phyloP scores from a whole-genome alignment of 2,888 invertebrate genomes.

The Carpatolechia fugitivella region DNA sequence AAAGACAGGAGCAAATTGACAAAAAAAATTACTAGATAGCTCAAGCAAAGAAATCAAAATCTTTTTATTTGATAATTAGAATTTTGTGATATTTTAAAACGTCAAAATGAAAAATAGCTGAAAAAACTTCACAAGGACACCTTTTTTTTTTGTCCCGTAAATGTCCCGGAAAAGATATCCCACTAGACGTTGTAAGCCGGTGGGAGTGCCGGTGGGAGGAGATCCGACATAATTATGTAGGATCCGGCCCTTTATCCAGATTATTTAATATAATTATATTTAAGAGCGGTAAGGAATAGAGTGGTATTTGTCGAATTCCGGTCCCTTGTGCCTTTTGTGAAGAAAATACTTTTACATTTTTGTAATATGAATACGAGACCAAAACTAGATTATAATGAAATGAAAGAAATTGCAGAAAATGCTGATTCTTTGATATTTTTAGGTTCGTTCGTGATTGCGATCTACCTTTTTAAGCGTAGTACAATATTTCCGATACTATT shows the following conservation, averaged over 20 bases:
- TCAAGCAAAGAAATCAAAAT: no score
- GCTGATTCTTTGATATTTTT: no score
- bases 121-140: no score
- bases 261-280: constrained; percentile 52
- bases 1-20: no score
- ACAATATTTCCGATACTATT: no score
- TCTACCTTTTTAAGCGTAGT: no score
- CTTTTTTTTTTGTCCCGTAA: background rate
- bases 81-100: no score
- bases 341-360: constrained; percentile 8
- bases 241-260: constrained; percentile 49
- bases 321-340: constrained; percentile 3
- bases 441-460: no score
- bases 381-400: background rate
- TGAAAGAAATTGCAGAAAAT: no score
- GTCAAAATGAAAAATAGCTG: no score
- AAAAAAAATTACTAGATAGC: no score
- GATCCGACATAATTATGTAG: constrained; percentile 46
- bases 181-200: constrained; percentile 19
- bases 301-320: constrained; percentile 22
- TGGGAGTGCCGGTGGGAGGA: constrained; percentile 22
- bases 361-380: constrained; percentile 12
- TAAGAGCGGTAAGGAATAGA: constrained; percentile 21
- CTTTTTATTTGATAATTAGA: no score
- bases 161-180: background rate